These are phyloP conservation scores for Athrips mouffetella DNA, from an alignment of 2,888 invertebrate species.

Conservation along the genomic window DNA sequence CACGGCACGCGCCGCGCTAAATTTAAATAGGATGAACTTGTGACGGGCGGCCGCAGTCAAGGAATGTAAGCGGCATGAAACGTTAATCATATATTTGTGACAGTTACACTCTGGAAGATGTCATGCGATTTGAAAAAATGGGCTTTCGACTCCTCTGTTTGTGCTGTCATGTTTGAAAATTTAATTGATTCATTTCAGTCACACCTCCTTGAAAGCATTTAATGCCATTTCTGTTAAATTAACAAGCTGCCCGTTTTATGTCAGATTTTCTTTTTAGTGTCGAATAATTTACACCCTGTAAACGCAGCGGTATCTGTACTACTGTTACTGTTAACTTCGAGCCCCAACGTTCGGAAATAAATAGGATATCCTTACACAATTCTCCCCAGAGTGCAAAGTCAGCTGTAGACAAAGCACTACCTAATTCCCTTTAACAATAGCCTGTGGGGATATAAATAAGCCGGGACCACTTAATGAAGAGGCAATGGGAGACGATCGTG, in stretches of 20 bases:
- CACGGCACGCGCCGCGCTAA: constrained; percentile 76
- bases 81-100: constrained; percentile 76
- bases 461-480: constrained; percentile 68
- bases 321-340: background rate
- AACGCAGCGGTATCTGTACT: background rate
- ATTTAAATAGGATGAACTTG: constrained; percentile 78
- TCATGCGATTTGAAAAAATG: constrained; percentile 46
- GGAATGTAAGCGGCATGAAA: constrained; percentile 64
- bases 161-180: constrained; percentile 22
- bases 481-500: constrained; percentile 45
- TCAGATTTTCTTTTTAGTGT: too few species aligned
- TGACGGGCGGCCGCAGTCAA: constrained; percentile 64
- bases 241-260: too few species aligned
- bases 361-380: constrained; percentile 28
- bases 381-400: constrained; percentile 47
- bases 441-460: constrained; percentile 68
- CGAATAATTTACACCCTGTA: too few species aligned
- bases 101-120: constrained; percentile 60
- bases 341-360: constrained; percentile 8
- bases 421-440: constrained; percentile 64
- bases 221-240: background rate
- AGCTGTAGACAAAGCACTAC: constrained; percentile 63
- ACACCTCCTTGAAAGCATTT: constrained; percentile 2
- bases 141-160: constrained; percentile 36
- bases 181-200: constrained; percentile 12